Percentiles rank a stretch among this genome's conserved stretches.
phyloP scores from a whole-genome alignment of 2,797 vertebrate species.

The Platalea minor region DNA sequence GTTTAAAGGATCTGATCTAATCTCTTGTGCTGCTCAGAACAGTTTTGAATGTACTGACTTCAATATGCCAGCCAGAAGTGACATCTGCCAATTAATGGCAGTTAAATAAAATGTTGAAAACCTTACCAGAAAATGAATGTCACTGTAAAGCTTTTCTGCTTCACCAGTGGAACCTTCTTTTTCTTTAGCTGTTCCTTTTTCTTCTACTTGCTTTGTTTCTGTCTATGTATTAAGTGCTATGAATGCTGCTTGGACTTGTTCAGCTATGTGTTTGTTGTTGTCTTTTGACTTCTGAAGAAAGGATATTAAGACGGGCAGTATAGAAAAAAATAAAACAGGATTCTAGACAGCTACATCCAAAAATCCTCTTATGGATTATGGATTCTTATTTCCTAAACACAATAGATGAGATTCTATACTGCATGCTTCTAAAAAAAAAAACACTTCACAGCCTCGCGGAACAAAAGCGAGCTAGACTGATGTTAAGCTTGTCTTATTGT shows the following conservation, averaged over 20 bases:
- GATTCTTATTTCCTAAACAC: slow-evolving; percentile 36
- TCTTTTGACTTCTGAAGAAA: slow-evolving; percentile 18
- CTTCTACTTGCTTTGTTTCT: background rate
- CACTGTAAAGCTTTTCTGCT: background rate
- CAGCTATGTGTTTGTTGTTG: background rate
- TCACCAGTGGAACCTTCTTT: background rate
- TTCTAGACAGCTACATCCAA: background rate
- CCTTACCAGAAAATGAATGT: background rate
- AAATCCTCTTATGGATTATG: slow-evolving; percentile 54
- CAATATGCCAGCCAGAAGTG: background rate
- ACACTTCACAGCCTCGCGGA: background rate
- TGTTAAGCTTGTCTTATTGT: background rate
- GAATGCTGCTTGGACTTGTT: background rate
- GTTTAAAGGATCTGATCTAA: background rate
- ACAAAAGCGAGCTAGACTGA: background rate
- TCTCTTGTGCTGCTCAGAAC: background rate
- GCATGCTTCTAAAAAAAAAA: background rate
- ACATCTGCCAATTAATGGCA: background rate
- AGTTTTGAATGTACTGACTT: background rate
- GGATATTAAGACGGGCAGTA: background rate
- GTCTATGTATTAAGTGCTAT: background rate
- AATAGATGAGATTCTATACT: background rate
- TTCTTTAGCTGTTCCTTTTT: background rate
- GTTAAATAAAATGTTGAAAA: background rate
- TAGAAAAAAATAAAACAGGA: slow-evolving; percentile 35